Conservation (phyloP, 2,888 invertebrate genomes). For the Eudemis profundana region DNA sequence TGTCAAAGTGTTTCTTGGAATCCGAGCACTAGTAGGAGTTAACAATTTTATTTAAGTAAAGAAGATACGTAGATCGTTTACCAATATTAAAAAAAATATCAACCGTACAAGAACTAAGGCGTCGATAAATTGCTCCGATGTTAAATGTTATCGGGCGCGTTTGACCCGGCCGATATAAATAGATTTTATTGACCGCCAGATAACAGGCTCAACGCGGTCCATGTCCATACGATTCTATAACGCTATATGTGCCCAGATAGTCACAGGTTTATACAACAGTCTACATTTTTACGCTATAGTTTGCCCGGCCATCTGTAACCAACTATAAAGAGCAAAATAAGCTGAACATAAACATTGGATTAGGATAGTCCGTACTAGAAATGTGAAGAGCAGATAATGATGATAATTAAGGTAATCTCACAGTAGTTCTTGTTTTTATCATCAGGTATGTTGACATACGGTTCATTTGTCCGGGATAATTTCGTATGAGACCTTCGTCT, state of each 20-base stretch:
- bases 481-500: no score
- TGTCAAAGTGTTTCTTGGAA: no score
- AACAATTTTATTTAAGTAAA: no score
- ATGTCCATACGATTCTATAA: background rate
- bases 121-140: slow-evolving; percentile 22
- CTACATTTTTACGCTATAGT: background rate
- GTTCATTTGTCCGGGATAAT: no score
- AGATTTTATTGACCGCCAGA: slow-evolving; percentile 37
- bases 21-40: no score
- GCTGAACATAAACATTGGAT: slow-evolving; percentile 15
- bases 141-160: slow-evolving; percentile 35
- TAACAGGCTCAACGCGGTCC: slow-evolving; percentile 19
- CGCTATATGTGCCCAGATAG: background rate
- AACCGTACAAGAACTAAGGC: slow-evolving; percentile 9
- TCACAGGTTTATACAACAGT: background rate
- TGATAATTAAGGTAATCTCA: no score
- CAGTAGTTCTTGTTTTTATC: no score
- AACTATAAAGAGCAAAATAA: slow-evolving; percentile 8
- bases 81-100: background rate
- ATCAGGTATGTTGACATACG: no score
- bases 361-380: no score
- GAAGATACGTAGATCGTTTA: no score
- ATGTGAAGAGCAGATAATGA: no score
- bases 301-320: no score
- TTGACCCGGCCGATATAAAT: slow-evolving; percentile 39